Base-by-base conservation (phyloP, 2,888 invertebrate species). In the Drosophila niveifrons region DNA sequence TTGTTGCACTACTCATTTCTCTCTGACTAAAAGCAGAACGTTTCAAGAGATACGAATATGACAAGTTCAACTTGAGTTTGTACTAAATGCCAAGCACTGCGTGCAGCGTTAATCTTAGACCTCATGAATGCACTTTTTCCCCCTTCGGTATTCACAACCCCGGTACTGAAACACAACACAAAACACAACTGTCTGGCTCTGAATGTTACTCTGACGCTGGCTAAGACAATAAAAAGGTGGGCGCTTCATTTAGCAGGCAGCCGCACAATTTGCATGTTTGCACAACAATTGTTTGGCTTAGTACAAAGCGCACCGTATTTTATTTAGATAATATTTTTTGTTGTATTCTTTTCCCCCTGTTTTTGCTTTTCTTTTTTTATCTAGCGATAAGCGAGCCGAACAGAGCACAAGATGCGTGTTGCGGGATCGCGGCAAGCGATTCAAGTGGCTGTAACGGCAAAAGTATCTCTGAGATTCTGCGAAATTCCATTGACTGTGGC, bases 201-300 rank as follows among this genome's bases (percentile, higher is more conserved):
- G 10, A 46, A 23, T 23, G 23, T 23, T 23, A 23, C 70, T 59
- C 31, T 53, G 55, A 29, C 64, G 58, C 56, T 52, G 56, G 61
- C 72, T 73, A 75, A 84, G 75, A 84, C 82, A 84, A 78, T 83
- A 83, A 78, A 71, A 73, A 88, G 81, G 83, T 88, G 83, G 88
- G 78, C 80, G 80, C 80, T 78, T 84, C 83, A 80, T 85, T 88
- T 82, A 86, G 80, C 82, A 71, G 82, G 62, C 61, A 56, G 75
- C 67, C 73, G 76, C 72, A 79, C 82, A 90, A 89, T 88, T 90
- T 88, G 89, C 90, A 89, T 88, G 90, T 90, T 89, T 90, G 88
- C 85, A 73, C 81, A 87, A 81, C 89, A 90, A 89, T 90, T 90
- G 85, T 81, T 81, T 82, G 81, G 81, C 73, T 74, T 83, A 43